Conservation (phyloP, 1,140 invertebrate genomes). For the Cydia amplana region DNA sequence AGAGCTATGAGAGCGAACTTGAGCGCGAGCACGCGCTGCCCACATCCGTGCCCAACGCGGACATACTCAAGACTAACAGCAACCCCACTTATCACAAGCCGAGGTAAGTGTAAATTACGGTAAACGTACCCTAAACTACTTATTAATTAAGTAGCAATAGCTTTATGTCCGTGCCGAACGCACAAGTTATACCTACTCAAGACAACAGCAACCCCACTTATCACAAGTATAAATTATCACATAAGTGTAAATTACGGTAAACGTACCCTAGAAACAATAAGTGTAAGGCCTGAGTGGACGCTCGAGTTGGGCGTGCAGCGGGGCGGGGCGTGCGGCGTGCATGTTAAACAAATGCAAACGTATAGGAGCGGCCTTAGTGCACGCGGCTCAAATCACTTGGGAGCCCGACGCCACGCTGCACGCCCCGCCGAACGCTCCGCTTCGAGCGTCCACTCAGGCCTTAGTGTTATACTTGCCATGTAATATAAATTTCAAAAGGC, state of each 20-base stretch:
- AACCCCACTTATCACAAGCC: constrained; percentile 86
- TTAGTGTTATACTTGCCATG: too few relatives aligned
- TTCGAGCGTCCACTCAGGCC: too few relatives aligned
- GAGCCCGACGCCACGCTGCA: too few relatives aligned
- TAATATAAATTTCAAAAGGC: constrained; percentile 72
- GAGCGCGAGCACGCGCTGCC: constrained; percentile 84
- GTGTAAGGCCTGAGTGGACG: too few relatives aligned
- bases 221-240: constrained; percentile 82
- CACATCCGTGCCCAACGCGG: constrained; percentile 85
- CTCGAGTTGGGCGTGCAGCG: too few relatives aligned
- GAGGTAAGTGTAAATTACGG: constrained; percentile 60
- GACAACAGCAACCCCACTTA: constrained; percentile 85
- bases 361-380: too few relatives aligned
- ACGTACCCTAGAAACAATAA: background rate
- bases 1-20: constrained; percentile 82
- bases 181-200: constrained; percentile 86
- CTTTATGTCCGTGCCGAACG: constrained; percentile 76
- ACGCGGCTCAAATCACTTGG: too few relatives aligned
- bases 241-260: constrained; percentile 48
- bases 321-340: too few relatives aligned
- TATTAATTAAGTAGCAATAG: background rate
- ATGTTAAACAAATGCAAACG: too few relatives aligned
- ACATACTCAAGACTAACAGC: constrained; percentile 85
- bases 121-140: background rate
- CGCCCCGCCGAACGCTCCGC: too few relatives aligned